Evolutionary conservation across 2,797 vertebrate species (phyloP).

Genomic region (Oreochromis grahami): DNA sequence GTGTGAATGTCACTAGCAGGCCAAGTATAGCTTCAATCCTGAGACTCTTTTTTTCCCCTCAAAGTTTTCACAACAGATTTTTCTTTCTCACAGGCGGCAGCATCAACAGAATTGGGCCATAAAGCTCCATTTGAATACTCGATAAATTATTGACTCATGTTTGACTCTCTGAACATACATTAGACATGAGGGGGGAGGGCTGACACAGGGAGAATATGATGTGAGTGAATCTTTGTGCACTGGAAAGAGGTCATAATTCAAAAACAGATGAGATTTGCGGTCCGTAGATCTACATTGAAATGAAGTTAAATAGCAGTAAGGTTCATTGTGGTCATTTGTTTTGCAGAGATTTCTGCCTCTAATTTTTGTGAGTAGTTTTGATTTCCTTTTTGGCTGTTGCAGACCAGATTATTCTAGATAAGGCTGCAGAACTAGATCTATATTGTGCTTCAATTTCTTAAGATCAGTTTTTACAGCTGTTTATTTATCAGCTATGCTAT

Average conservation of each 20-base stretch:
- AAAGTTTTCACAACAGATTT: slow-evolving; percentile 24
- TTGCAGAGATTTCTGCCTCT: background rate
- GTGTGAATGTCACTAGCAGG: background rate
- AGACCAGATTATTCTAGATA: background rate
- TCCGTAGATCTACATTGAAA: background rate
- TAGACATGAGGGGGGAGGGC: slow-evolving; percentile 41
- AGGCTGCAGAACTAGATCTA: background rate
- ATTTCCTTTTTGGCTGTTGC: background rate
- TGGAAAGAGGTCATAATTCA: background rate
- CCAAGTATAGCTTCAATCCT: slow-evolving; percentile 14
- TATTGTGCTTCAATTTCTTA: background rate
- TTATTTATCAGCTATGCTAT: background rate
- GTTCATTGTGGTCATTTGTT: background rate
- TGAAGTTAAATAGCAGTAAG: background rate
- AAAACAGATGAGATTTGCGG: background rate
- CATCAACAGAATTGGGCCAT: slow-evolving; percentile 23
- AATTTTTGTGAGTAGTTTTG: background rate
- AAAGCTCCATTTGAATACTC: slow-evolving; percentile 49
- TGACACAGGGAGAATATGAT: slow-evolving; percentile 1
- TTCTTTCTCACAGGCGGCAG: background rate
- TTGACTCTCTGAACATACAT: slow-evolving; percentile 47
- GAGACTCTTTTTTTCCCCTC: background rate
- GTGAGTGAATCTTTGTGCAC: slow-evolving; percentile 16
- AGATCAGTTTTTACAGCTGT: background rate
- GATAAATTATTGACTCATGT: slow-evolving; percentile 58